Base-by-base conservation (phyloP, 2,888 invertebrate species). In the Mythimna albipuncta region DNA sequence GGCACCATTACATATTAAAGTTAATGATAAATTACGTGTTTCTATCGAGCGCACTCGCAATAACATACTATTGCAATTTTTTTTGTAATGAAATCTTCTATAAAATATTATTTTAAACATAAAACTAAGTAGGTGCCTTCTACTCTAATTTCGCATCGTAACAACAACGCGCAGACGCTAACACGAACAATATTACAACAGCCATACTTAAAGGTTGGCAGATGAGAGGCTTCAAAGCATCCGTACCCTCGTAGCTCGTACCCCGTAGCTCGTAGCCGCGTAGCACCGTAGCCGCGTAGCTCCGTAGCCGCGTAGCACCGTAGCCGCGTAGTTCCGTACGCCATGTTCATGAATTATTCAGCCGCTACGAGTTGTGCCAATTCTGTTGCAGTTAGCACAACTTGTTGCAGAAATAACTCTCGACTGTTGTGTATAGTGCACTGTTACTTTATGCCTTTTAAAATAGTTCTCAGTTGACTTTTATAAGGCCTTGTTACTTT, bases 401-500 rank as follows among this genome's bases (percentile, higher is more conserved):
- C 85, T 84, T 84, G 84, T 84, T 84, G 85, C 81, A 71, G 75
- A 72, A 75, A 84, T 85, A 83, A 77, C 74, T 85, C 77, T 72
- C 67, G 79, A 77, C 79, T 72, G 78, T 77, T 72, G 78, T 77
- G 41, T 79, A 62, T 76, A 81, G 77, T 44, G 82, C 77, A 77
- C 67, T 79, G 82, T 79, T 72, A 82, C 64, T 82, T 82, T 82
- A 79, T 79, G 78, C 82, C 64, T 82, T 79, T 82, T 82, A 82
- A 82, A 79, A 79, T 82, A 82, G 79, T 79, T 82, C 72, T 41
- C 78, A 55, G 82, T 82, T 82, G 79, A 77, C 82, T 71, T 79
- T 79, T 79, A 79, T 77, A 68, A 62, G 58, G 68, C 82, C 82
- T 79, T 79, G 82, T 79, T 77, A 72, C 64, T 64, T 41, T 59